These are phyloP conservation scores for Remorina albescens DNA, from an alignment of 2,797 vertebrate genomes.

Conservation along the genomic window DNA sequence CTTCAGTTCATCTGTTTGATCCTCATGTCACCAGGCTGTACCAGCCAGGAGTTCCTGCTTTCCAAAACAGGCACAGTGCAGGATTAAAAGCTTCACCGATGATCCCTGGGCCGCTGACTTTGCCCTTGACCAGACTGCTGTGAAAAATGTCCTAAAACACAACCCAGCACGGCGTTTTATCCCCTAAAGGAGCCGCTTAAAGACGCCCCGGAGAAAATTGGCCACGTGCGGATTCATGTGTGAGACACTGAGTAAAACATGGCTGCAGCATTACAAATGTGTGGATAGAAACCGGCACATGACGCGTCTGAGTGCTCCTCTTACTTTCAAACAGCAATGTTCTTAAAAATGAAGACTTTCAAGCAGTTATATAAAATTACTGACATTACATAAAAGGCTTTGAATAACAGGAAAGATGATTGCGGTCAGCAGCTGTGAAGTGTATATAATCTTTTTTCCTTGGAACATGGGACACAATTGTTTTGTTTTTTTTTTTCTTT, in stretches of 20 bases:
- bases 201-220: neutral
- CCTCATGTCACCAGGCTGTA: slow-evolving; percentile 62
- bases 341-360: neutral
- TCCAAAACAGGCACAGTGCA: slow-evolving; percentile 67
- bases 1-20: slow-evolving; percentile 64
- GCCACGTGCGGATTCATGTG: slow-evolving; percentile 8
- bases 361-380: neutral
- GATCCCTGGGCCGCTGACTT: slow-evolving; percentile 66
- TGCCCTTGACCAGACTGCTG: slow-evolving; percentile 68
- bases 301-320: neutral
- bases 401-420: slow-evolving; percentile 3
- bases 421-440: slow-evolving; percentile 14
- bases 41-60: slow-evolving; percentile 65
- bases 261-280: neutral
- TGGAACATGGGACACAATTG: slow-evolving; percentile 7
- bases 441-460: slow-evolving; percentile 10
- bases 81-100: slow-evolving; percentile 76
- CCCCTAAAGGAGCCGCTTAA: slow-evolving; percentile 37
- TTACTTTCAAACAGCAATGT: neutral
- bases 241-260: neutral
- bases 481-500: no score
- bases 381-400: slow-evolving; percentile 7
- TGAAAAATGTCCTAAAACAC: slow-evolving; percentile 55
- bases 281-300: neutral
- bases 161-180: slow-evolving; percentile 36